Evolutionary conservation across 2,797 vertebrate genomes (phyloP).

Genomic region (Babyrousa celebensis): DNA sequence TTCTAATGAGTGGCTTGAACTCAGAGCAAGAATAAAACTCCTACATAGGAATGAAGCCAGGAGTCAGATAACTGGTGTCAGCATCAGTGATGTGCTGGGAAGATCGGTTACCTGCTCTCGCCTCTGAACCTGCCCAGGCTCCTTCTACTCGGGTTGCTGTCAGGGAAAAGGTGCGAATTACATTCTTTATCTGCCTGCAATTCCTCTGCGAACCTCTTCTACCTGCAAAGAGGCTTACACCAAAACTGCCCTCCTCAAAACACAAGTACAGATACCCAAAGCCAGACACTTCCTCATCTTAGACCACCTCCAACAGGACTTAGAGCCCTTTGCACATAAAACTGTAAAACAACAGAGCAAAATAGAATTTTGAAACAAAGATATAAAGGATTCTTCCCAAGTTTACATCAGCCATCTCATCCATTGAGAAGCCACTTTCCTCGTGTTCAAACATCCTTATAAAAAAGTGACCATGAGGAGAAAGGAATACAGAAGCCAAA

Average conservation of each 20-base stretch:
- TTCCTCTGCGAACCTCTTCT: background rate
- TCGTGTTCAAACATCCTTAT: background rate
- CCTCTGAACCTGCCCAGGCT: background rate
- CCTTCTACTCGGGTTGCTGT: background rate
- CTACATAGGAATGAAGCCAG: background rate
- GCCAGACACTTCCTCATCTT: background rate
- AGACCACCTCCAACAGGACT: background rate
- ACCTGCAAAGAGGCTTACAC: background rate
- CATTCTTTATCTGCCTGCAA: background rate
- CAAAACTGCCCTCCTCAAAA: background rate
- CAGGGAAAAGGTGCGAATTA: slow-evolving; percentile 39
- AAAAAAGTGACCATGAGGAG: background rate
- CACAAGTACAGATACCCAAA: background rate
- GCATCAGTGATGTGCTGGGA: background rate
- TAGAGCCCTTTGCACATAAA: background rate
- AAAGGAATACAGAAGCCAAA: background rate
- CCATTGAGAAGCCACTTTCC: background rate
- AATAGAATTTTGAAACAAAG: slow-evolving; percentile 44
- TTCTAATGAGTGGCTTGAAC: slow-evolving; percentile 40
- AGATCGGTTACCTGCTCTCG: slow-evolving; percentile 63
- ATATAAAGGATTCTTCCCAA: background rate
- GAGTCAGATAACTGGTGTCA: slow-evolving; percentile 65
- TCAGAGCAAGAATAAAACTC: slow-evolving; percentile 43
- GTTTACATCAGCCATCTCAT: background rate
- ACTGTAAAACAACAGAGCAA: background rate